Evolutionary conservation across 2,113 vertebrate species (phyloP).

Genomic region (Varanus salvator): DNA sequence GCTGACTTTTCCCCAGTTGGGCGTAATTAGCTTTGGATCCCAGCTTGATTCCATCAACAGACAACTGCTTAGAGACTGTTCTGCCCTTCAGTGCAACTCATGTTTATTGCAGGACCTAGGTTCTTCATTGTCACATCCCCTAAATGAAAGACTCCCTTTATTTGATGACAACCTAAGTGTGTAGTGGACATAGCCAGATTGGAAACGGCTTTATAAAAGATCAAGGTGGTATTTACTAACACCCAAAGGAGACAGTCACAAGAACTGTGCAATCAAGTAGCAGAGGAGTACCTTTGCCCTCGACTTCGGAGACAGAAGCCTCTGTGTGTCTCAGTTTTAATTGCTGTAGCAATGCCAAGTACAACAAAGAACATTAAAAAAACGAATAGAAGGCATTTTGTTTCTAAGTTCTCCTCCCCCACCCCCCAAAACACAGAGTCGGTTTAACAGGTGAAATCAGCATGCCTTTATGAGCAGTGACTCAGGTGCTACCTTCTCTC

Average conservation of each 20-base stretch:
- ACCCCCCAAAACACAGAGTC: slow-evolving; percentile 29
- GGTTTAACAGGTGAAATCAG: slow-evolving; percentile 46
- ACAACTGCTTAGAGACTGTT: too few species aligned
- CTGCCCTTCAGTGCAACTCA: too few species aligned
- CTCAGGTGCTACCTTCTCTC: slow-evolving; percentile 58
- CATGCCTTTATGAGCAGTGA: slow-evolving; percentile 51
- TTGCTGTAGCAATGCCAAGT: slow-evolving; percentile 58
- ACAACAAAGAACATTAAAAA: slow-evolving; percentile 44
- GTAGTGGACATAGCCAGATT: not conserved
- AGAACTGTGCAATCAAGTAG: not conserved
- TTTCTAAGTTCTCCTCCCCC: slow-evolving; percentile 6
- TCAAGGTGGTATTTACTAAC: not conserved
- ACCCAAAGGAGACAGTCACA: not conserved
- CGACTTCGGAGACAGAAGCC: slow-evolving; percentile 3
- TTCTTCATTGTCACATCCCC: not conserved
- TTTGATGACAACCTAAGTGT: not conserved
- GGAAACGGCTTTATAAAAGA: not conserved
- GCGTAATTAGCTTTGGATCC: too few species aligned
- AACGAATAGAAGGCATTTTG: slow-evolving; percentile 42
- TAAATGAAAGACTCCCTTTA: not conserved
- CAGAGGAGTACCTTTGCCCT: not conserved
- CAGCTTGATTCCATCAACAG: too few species aligned
- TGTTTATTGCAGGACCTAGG: not conserved
- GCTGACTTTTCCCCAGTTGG: too few species aligned
- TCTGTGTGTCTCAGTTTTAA: not conserved